A percentile compares a stretch with the other conserved stretches of the same genome.
Evolutionary conservation across 1,140 invertebrate species (phyloP).

Genomic region (Diabrotica undecimpunctata): DNA sequence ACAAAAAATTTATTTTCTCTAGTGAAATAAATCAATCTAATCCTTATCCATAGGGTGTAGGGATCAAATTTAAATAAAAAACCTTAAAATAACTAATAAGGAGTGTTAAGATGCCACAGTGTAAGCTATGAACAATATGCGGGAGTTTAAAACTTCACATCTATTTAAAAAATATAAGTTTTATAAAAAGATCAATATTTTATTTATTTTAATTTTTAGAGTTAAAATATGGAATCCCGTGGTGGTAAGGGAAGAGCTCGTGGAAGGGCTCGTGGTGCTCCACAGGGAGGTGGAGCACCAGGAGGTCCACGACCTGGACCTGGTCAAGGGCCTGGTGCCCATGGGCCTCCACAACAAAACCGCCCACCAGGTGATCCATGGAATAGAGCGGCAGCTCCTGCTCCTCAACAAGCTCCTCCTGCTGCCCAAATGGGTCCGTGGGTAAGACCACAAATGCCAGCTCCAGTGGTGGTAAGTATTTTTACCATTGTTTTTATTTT

Average conservation of each 20-base stretch:
- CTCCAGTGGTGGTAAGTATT: neutral
- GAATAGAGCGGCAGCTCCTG: constrained; percentile 1
- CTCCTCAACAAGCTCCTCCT: neutral
- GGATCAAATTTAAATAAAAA: too few relatives aligned
- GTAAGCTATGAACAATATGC: too few relatives aligned
- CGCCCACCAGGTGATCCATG: neutral
- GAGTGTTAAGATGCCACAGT: too few relatives aligned
- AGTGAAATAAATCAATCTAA: too few relatives aligned
- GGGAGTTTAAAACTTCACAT: too few relatives aligned
- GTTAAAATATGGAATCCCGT: constrained; percentile 13
- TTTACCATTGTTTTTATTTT: neutral
- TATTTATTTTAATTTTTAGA: neutral
- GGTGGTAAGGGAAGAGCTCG: constrained; percentile 17
- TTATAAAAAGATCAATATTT: too few relatives aligned
- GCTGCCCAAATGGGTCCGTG: neutral
- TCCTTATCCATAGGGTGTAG: too few relatives aligned
- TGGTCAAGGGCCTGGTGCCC: neutral
- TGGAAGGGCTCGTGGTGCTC: constrained; percentile 12
- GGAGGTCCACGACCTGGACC: neutral
- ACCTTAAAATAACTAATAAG: too few relatives aligned
- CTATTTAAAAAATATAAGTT: too few relatives aligned
- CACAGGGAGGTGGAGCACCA: neutral
- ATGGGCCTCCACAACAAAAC: neutral
- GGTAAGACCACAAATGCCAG: constrained; percentile 5
- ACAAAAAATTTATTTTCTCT: too few relatives aligned